phyloP scores from a whole-genome alignment of 23 tunicate genomes.

The Aplidium turbinatum region DNA sequence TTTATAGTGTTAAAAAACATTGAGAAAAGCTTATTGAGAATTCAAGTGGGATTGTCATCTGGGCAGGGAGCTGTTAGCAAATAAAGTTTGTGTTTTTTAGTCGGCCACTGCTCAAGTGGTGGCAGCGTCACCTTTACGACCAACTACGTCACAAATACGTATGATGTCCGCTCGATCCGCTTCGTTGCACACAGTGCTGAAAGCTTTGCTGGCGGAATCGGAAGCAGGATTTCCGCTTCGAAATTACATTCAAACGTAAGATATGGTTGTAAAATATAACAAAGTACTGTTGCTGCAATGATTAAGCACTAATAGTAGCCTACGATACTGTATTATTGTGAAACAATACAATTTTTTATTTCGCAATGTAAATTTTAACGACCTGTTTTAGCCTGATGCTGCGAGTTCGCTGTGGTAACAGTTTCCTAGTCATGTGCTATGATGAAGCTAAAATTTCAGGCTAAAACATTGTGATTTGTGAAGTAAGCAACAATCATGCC shows the following conservation, averaged over 20 bases:
- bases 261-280: neutral
- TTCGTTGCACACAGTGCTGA: conserved; percentile 42
- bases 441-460: no score
- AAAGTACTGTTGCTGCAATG: neutral
- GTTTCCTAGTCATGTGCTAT: no score
- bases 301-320: neutral
- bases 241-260: conserved; percentile 51
- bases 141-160: conserved; percentile 78
- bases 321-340: neutral
- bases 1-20: no score
- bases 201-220: conserved; percentile 63
- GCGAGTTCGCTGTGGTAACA: no score
- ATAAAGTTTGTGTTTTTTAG: no score
- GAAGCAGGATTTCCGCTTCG: conserved; percentile 89
- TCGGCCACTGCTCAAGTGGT: conserved; percentile 43
- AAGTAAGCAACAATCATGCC: no score
- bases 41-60: no score
- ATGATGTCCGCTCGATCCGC: conserved; percentile 88
- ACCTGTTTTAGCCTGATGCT: no score
- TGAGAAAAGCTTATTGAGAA: no score
- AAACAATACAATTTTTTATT: neutral
- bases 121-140: conserved; percentile 40
- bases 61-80: no score
- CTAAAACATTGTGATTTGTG: no score
- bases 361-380: no score